phyloP scores from a whole-genome alignment of 2,888 invertebrate genomes.

The Linyphia triangularis region DNA sequence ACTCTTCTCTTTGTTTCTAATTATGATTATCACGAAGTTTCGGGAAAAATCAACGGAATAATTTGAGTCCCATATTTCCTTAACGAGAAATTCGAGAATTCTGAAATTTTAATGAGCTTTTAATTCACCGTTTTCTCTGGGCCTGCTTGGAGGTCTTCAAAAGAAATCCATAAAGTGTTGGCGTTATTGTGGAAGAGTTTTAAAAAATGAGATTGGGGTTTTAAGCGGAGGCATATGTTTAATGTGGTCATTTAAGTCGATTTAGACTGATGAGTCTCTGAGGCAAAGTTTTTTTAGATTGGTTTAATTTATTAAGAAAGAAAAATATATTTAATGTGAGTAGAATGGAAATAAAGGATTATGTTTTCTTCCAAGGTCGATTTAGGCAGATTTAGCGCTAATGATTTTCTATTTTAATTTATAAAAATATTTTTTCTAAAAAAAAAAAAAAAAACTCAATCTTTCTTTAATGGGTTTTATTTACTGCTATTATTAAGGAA shows the following conservation, averaged over 20 bases:
- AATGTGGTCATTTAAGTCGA: neutral
- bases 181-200: neutral
- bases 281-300: neutral
- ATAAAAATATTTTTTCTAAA: too few relatives aligned
- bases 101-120: slow-evolving; percentile 53
- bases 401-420: too few relatives aligned
- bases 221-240: neutral
- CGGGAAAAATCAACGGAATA: slow-evolving; percentile 31
- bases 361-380: too few relatives aligned
- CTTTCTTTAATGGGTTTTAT: too few relatives aligned
- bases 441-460: too few relatives aligned
- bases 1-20: slow-evolving; percentile 49
- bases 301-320: neutral
- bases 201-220: neutral
- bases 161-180: neutral
- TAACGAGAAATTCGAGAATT: slow-evolving; percentile 50
- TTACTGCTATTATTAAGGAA: too few relatives aligned
- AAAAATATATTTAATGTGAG: neutral
- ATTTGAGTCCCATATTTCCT: slow-evolving; percentile 35
- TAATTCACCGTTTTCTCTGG: slow-evolving; percentile 20
- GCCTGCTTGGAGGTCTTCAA: neutral
- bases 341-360: too few relatives aligned
- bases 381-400: too few relatives aligned
- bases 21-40: slow-evolving; percentile 33
- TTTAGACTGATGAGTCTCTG: neutral